Conservation (phyloP, 2,797 vertebrate species). For the Sternotherus odoratus region DNA sequence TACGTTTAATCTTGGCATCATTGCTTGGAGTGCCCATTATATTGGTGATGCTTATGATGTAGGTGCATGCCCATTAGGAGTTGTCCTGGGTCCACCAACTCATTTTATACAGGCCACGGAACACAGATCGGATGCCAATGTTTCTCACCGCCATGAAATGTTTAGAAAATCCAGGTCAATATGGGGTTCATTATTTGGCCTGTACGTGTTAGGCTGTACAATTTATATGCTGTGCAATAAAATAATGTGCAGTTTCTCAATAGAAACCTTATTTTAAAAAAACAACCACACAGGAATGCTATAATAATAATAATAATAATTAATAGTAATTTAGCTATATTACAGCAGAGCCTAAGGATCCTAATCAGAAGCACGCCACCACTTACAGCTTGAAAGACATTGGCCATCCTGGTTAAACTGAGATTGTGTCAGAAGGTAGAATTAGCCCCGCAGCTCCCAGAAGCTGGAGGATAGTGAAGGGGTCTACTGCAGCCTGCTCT, state of each 20-base stretch:
- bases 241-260: constrained; percentile 43
- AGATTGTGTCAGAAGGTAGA: not conserved
- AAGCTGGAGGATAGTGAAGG: not conserved
- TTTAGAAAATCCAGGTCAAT: constrained; percentile 48
- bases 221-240: constrained; percentile 22
- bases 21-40: constrained; percentile 63
- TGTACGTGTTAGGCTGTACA: constrained; percentile 28
- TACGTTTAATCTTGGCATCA: constrained; percentile 57
- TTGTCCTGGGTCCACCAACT: constrained; percentile 67
- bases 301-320: constrained; percentile 64
- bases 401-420: not conserved
- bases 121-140: constrained; percentile 45
- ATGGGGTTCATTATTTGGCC: not conserved
- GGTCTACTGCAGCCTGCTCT: not conserved
- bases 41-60: constrained; percentile 53
- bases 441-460: not conserved
- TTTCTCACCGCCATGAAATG: constrained; percentile 30
- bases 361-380: not conserved
- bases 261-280: not conserved
- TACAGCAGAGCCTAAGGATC: constrained; percentile 39
- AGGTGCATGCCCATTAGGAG: constrained; percentile 64
- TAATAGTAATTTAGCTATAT: constrained; percentile 43
- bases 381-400: not conserved
- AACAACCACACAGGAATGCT: constrained; percentile 33
- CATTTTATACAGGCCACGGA: constrained; percentile 60